Percentiles rank a stretch among this genome's conserved stretches.
These are phyloP conservation scores for Myotis findleyi DNA, from an alignment of 2,797 vertebrate species.

Conservation along the genomic window DNA sequence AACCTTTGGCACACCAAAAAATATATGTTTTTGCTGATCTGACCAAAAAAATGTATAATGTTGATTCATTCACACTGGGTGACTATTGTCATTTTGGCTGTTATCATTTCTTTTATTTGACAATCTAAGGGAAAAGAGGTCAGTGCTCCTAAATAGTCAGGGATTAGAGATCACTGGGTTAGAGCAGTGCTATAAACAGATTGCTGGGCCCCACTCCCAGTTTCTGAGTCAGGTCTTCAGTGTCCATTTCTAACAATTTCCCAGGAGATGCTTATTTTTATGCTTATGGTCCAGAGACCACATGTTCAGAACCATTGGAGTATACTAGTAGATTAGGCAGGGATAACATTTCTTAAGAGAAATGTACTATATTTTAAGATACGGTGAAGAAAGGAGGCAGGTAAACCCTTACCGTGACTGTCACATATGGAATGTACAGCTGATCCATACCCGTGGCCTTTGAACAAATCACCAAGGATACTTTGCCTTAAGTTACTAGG, in stretches of 20 bases:
- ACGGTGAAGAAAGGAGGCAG: not conserved
- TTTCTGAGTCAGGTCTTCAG: slow-evolving; percentile 7
- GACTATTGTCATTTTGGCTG: not conserved
- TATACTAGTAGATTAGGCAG: not conserved
- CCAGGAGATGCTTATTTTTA: not conserved
- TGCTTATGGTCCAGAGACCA: not conserved
- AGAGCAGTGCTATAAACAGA: not conserved
- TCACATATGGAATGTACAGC: not conserved
- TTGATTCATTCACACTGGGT: not conserved
- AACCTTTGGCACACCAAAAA: not conserved
- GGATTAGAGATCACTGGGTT: not conserved
- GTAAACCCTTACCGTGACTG: not conserved
- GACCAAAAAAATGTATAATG: not conserved
- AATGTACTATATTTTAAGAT: not conserved
- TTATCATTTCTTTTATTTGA: not conserved
- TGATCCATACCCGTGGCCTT: not conserved
- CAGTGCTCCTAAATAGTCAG: not conserved
- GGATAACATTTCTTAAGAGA: not conserved
- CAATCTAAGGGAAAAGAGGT: not conserved
- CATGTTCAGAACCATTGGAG: not conserved
- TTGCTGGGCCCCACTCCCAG: no score
- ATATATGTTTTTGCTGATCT: not conserved
- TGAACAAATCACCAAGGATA: slow-evolving; percentile 17
- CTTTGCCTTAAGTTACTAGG: not conserved
- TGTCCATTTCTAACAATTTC: not conserved